A percentile compares a stretch with the other conserved stretches of the same genome.
Evolutionary conservation across 2,888 invertebrate genomes (phyloP).

Genomic region (Seira musarum): DNA sequence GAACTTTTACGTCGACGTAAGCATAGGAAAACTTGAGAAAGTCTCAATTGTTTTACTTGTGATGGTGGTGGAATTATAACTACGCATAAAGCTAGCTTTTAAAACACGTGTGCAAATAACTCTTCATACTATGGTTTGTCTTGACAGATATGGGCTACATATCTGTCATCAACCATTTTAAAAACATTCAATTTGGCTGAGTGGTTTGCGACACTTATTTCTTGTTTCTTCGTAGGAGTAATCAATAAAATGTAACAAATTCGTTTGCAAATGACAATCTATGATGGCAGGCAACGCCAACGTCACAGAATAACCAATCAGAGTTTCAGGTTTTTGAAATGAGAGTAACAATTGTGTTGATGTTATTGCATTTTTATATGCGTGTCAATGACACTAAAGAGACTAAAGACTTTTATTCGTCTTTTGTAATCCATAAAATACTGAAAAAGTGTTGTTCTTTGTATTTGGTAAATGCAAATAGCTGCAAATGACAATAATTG

Average conservation of each 20-base stretch:
- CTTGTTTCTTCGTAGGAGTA: background rate
- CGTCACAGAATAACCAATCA: too few relatives aligned
- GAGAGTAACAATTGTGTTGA: background rate
- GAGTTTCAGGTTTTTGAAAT: too few relatives aligned
- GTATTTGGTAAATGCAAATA: constrained; percentile 28
- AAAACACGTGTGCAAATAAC: constrained; percentile 3
- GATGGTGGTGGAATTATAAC: background rate
- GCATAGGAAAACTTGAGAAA: background rate
- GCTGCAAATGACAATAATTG: constrained; percentile 24
- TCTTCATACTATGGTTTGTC: too few relatives aligned
- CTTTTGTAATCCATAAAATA: constrained; percentile 38
- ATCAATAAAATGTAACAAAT: too few relatives aligned
- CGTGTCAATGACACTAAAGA: too few relatives aligned
- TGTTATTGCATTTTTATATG: background rate
- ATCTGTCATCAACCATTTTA: constrained; percentile 38
- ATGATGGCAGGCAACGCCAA: too few relatives aligned
- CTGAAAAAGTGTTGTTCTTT: constrained; percentile 13
- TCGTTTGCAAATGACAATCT: too few relatives aligned
- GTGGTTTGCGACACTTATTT: constrained; percentile 36
- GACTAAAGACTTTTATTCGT: too few relatives aligned
- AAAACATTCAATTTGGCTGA: constrained; percentile 47
- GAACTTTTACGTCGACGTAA: background rate
- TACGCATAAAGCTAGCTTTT: constrained; percentile 9
- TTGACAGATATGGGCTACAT: background rate
- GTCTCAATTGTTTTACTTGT: background rate